These are phyloP conservation scores for Sphaerophoria taeniata DNA, from an alignment of 2,888 invertebrate genomes.

Conservation along the genomic window DNA sequence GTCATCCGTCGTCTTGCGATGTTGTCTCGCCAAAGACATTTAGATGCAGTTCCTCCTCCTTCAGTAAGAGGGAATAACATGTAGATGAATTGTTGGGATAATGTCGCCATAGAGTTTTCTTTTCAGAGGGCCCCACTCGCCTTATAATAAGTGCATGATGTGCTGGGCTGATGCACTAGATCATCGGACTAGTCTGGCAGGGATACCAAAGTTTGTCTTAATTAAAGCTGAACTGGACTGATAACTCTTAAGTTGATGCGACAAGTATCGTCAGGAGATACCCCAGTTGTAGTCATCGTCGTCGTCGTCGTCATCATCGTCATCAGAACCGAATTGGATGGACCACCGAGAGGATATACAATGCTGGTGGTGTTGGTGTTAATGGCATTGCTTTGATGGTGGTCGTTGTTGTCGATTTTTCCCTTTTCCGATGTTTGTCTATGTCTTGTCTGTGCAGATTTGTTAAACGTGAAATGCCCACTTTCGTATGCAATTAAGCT, in stretches of 20 bases:
- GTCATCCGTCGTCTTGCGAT: neutral
- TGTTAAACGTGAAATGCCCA: constrained; percentile 64
- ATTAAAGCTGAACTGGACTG: constrained; percentile 56
- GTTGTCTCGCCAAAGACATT: neutral
- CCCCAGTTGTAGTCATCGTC: constrained; percentile 2
- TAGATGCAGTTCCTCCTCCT: constrained; percentile 5
- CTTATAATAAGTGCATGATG: constrained; percentile 17
- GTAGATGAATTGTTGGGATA: constrained; percentile 72
- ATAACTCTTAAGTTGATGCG: constrained; percentile 56
- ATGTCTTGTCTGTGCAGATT: constrained; percentile 40
- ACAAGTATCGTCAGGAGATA: constrained; percentile 38
- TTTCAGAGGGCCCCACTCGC: neutral
- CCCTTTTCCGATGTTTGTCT: neutral
- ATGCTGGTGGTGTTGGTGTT: constrained; percentile 49
- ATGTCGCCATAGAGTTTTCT: constrained; percentile 53
- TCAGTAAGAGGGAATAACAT: constrained; percentile 19
- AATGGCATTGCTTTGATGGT: constrained; percentile 57
- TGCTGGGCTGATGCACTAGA: constrained; percentile 43
- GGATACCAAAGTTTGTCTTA: constrained; percentile 61
- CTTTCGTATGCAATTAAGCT: constrained; percentile 70
- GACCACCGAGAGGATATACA: constrained; percentile 50
- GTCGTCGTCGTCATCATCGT: neutral
- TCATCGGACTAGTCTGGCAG: constrained; percentile 38
- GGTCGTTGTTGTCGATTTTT: constrained; percentile 16
- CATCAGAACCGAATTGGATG: neutral